Base-by-base conservation (phyloP, 2,888 invertebrate genomes). In the Eustalomyia histrio region DNA sequence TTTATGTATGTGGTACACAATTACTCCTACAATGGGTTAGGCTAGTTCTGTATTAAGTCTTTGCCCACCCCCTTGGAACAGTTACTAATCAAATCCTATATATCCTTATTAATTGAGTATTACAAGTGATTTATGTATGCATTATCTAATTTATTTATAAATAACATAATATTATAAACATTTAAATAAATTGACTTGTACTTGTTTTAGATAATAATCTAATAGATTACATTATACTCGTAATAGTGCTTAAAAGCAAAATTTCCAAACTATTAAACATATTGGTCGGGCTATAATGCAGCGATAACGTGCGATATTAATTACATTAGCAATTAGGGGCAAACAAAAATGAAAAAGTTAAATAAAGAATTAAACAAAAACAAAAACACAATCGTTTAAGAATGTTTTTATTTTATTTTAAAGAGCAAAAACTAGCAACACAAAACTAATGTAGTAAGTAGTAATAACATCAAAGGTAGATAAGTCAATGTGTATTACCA, bases 301-400 rank as follows among this genome's bases (percentile, higher is more conserved):
- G 24, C 35, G 24, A 72, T 61, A 72, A 63, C 18, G 53, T 63
- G 79, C n/a, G 60, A 58, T 73, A 63, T 79, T 68, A 73, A 73
- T 67, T 63, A 63, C 67, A 73, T 68, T 68, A 73, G 78, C 55
- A 67, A 65, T 78, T 67, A 78, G 39, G 72, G 24, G 55, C 58
- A 73, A 29, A 69, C 21, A 10, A 24, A 43, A 18, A 55, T 18
- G 18, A 21, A 16, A 35, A 61, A 33, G 14, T 43, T 17, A 18
- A 21, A 50, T 43, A 50, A 21, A 35, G 35, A 69, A 60, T 71
- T 52, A 7, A 10, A 21, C 8, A 29, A 69, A 33, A 39, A 14
- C 0, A 21, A 29, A 35, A 29, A 35, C 64, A 39, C 14, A 53
- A 63, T 5, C 43, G 50, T 17, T 39, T 12, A 57, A 57, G 33